Conservation (phyloP, 1,140 invertebrate species). For the Zophobas morio region DNA sequence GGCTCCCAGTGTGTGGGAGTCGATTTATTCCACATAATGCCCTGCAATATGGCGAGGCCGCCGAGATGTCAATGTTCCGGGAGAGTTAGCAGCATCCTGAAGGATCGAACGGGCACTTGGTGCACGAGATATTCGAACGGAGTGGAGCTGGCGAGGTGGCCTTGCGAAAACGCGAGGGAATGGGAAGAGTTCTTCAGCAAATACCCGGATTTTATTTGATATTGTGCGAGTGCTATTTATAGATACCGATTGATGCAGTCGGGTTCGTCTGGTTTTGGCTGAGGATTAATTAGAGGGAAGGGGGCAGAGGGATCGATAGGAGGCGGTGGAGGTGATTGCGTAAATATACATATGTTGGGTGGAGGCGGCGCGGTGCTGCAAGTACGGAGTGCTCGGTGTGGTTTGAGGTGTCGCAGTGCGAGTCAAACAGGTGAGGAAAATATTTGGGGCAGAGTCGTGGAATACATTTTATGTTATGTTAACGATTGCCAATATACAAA, state of each 20-base stretch:
- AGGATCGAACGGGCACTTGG: conserved; percentile 62
- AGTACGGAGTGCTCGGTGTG: no score
- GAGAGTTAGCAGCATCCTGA: conserved; percentile 61
- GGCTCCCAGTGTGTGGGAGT: conserved; percentile 59
- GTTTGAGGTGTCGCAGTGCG: no score
- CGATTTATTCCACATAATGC: conserved; percentile 60
- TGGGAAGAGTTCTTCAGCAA: conserved; percentile 61
- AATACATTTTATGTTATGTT: no score
- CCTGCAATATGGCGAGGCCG: conserved; percentile 61
- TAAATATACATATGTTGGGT: no score
- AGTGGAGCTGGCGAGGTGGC: conserved; percentile 60
- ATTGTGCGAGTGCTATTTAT: conserved; percentile 19
- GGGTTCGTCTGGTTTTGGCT: not conserved
- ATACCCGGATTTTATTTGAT: conserved; percentile 59
- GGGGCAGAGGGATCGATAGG: not conserved
- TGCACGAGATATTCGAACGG: conserved; percentile 61
- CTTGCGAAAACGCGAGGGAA: conserved; percentile 61
- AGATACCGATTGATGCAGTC: not conserved
- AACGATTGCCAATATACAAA: no score
- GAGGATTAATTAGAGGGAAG: not conserved
- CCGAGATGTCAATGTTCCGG: conserved; percentile 62
- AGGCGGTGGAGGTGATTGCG: not conserved
- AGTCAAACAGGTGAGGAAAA: no score
- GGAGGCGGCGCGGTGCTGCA: no score
- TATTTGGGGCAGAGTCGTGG: no score